Conservation (phyloP, 2,888 invertebrate genomes). For the Germaria angustata region DNA sequence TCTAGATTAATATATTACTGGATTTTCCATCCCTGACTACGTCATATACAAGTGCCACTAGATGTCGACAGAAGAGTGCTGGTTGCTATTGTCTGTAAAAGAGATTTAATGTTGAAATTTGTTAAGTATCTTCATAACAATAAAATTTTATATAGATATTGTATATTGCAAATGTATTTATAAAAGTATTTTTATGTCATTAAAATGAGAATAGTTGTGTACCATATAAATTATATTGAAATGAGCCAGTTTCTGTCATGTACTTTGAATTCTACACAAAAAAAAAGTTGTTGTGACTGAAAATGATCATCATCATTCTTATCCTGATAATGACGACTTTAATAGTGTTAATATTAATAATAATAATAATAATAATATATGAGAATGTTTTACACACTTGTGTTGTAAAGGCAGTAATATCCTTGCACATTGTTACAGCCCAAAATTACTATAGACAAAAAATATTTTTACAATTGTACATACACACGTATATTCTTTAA, state of each 20-base stretch:
- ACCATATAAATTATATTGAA: constrained; percentile 38
- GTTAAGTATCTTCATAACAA: constrained; percentile 60
- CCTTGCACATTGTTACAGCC: neutral
- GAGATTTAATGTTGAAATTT: constrained; percentile 45
- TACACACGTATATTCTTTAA: neutral
- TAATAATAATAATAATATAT: constrained; percentile 54
- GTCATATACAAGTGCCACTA: neutral
- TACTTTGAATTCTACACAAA: constrained; percentile 2
- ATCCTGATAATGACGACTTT: constrained; percentile 52
- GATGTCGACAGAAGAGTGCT: neutral
- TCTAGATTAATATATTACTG: too few species aligned
- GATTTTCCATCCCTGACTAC: neutral
- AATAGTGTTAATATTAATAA: constrained; percentile 61
- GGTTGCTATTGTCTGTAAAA: neutral
- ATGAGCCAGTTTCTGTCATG: constrained; percentile 23
- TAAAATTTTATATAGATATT: constrained; percentile 29
- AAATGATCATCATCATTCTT: constrained; percentile 40
- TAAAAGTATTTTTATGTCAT: constrained; percentile 52
- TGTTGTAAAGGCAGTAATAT: neutral
- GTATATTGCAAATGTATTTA: constrained; percentile 9
- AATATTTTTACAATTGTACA: neutral
- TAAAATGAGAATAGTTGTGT: constrained; percentile 46
- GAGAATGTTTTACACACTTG: constrained; percentile 9
- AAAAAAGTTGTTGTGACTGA: neutral
- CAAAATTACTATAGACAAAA: constrained; percentile 6